phyloP scores from a whole-genome alignment of 1,140 invertebrate species.

The Carcinoscorpius rotundicauda region DNA sequence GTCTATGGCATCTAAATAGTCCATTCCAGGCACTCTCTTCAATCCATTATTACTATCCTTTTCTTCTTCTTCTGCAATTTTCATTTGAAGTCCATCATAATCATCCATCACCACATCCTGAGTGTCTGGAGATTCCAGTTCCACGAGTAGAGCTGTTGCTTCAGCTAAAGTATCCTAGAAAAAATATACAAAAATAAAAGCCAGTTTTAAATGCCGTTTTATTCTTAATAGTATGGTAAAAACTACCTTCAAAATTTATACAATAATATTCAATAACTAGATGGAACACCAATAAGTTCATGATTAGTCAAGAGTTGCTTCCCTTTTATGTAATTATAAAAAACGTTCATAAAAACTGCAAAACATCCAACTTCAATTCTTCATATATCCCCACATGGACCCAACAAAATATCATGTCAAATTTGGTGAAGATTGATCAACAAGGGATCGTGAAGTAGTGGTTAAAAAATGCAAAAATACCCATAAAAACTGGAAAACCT shows the following conservation, averaged over 20 bases:
- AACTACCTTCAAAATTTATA: not conserved
- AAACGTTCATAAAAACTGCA: not conserved
- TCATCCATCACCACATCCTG: slow-evolving; percentile 28
- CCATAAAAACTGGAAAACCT: too few species aligned
- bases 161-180: slow-evolving; percentile 36
- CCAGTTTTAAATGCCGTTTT: not conserved
- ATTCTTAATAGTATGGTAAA: not conserved
- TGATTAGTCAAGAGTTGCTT: not conserved
- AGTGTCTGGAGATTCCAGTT: slow-evolving; percentile 31
- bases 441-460: too few species aligned
- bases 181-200: not conserved
- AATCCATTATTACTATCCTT: not conserved
- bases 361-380: too few species aligned
- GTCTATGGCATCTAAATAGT: slow-evolving; percentile 1
- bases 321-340: not conserved
- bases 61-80: slow-evolving; percentile 5
- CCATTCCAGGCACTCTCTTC: slow-evolving; percentile 1
- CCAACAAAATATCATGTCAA: too few species aligned
- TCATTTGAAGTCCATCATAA: slow-evolving; percentile 10
- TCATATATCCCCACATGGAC: too few species aligned
- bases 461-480: too few species aligned
- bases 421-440: too few species aligned
- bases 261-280: not conserved
- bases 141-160: slow-evolving; percentile 36
- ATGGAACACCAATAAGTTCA: not conserved